Percentiles rank a stretch among this genome's conserved stretches.
Conservation (phyloP, 2,888 invertebrate species). For the Seira musarum region DNA sequence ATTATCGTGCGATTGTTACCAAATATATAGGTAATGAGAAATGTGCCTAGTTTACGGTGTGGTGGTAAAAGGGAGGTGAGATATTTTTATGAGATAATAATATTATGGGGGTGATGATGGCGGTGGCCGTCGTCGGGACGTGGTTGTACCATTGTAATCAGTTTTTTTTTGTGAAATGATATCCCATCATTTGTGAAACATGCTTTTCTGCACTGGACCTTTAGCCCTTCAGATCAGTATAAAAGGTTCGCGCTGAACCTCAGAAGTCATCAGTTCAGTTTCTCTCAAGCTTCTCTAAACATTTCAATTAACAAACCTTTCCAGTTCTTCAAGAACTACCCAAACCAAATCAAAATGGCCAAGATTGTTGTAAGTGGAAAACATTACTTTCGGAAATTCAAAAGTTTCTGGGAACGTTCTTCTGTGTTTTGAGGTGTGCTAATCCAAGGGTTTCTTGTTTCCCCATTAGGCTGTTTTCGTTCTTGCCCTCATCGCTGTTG, state of each 20-base stretch:
- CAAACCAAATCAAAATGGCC: constrained; percentile 58
- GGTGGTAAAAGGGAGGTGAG: constrained; percentile 41
- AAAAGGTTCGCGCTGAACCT: constrained; percentile 47
- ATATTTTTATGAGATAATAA: constrained; percentile 47
- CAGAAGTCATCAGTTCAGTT: constrained; percentile 55
- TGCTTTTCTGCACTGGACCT: constrained; percentile 53
- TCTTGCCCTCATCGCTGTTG: constrained; percentile 62
- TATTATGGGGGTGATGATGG: constrained; percentile 37
- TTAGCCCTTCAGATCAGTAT: constrained; percentile 47
- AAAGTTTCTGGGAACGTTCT: neutral
- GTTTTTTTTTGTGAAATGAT: constrained; percentile 50
- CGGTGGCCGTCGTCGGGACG: constrained; percentile 56
- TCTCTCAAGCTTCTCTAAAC: constrained; percentile 53
- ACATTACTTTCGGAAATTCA: neutral
- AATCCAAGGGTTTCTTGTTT: constrained; percentile 15
- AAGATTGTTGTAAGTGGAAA: constrained; percentile 62
- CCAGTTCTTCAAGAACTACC: constrained; percentile 40
- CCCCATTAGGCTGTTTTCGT: constrained; percentile 58
- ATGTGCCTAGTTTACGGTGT: neutral
- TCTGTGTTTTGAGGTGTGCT: neutral
- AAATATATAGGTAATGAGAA: constrained; percentile 14
- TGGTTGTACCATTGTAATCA: constrained; percentile 60
- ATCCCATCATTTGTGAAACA: constrained; percentile 51
- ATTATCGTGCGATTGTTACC: constrained; percentile 48
- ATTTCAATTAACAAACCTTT: constrained; percentile 31